Percentiles rank a stretch among this genome's conserved stretches.
Evolutionary conservation across 2,888 invertebrate species (phyloP).

Genomic region (Criorhina ranunculi): DNA sequence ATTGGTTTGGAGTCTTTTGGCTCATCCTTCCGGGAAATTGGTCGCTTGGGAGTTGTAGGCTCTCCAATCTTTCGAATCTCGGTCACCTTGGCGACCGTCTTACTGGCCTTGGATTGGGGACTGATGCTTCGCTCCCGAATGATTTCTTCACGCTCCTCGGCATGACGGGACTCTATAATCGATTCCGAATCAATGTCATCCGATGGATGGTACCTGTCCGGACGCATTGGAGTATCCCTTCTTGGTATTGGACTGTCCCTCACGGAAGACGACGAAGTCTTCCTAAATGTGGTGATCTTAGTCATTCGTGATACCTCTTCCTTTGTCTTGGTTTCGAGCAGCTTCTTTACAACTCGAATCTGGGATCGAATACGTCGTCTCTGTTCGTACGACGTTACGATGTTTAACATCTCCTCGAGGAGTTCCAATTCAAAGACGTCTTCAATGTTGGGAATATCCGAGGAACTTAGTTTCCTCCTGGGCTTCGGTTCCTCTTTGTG

Average conservation of each 20-base stretch:
- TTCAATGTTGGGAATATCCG: constrained; percentile 87
- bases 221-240: constrained; percentile 44
- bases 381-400: constrained; percentile 91
- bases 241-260: constrained; percentile 57
- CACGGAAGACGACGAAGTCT: constrained; percentile 57
- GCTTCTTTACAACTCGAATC: constrained; percentile 89
- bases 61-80: constrained; percentile 69
- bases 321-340: constrained; percentile 84
- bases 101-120: constrained; percentile 82
- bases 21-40: constrained; percentile 80
- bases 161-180: constrained; percentile 63
- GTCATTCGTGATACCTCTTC: constrained; percentile 69
- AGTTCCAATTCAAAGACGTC: constrained; percentile 89
- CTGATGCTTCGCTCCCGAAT: constrained; percentile 80
- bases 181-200: constrained; percentile 74
- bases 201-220: constrained; percentile 44
- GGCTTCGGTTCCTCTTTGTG: constrained; percentile 86
- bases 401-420: constrained; percentile 90
- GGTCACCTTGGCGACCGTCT: constrained; percentile 78
- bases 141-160: constrained; percentile 63
- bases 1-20: constrained; percentile 86
- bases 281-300: constrained; percentile 52
- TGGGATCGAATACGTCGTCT: constrained; percentile 91
- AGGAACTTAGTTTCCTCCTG: constrained; percentile 85
- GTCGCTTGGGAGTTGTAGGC: constrained; percentile 81